A percentile compares a stretch with the other conserved stretches of the same genome.
Evolutionary conservation across 2,113 vertebrate genomes (phyloP).

Genomic region (Sapayoa aenigma): DNA sequence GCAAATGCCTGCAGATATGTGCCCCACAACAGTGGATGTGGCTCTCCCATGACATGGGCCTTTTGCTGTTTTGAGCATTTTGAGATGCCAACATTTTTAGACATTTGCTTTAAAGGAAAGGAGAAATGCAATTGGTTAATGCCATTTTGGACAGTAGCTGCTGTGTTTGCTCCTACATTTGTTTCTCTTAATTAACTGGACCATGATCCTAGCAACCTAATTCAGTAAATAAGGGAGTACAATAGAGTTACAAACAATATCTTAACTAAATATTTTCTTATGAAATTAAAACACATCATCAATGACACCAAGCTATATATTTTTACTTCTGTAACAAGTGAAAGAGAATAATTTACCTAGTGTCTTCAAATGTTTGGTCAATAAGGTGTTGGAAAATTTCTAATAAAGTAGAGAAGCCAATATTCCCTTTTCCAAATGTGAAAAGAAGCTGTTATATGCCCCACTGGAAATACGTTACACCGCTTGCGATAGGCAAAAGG

Average conservation of each 20-base stretch:
- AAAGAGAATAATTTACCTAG: conserved; percentile 7
- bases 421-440: background rate
- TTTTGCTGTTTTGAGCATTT: background rate
- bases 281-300: background rate
- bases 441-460: background rate
- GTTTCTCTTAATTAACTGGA: background rate
- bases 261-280: background rate
- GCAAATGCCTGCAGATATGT: background rate
- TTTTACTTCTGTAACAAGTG: background rate
- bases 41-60: background rate
- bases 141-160: background rate
- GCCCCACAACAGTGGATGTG: background rate
- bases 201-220: background rate
- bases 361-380: conserved; percentile 39
- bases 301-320: background rate
- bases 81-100: background rate
- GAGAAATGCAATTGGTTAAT: background rate
- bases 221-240: background rate
- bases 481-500: background rate
- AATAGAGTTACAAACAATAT: background rate
- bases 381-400: conserved; percentile 29
- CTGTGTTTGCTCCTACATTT: background rate
- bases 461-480: background rate
- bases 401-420: conserved; percentile 12
- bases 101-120: background rate